Percentiles rank a stretch among this genome's conserved stretches.
Conservation (phyloP, 2,113 vertebrate species). For the Grus americana region DNA sequence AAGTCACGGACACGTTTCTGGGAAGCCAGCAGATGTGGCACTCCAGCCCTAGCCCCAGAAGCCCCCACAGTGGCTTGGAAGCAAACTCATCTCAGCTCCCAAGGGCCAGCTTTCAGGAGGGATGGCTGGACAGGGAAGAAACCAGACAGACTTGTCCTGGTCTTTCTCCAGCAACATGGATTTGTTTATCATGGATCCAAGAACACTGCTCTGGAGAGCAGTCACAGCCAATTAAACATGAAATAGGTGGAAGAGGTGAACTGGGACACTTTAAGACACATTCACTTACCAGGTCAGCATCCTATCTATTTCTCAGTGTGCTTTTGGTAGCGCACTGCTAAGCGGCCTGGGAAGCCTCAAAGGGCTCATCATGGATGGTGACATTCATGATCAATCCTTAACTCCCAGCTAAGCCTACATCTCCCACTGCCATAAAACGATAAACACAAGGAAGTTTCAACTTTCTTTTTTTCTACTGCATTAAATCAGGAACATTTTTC, state of each 20-base stretch:
- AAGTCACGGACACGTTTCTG: rapidly evolving
- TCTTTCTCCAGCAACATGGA: neutral
- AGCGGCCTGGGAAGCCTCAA: neutral
- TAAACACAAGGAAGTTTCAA: neutral
- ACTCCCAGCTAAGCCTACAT: neutral
- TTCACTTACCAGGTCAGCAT: neutral
- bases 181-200: neutral
- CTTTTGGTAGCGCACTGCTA: neutral
- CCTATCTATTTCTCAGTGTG: neutral
- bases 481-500: constrained; percentile 47
- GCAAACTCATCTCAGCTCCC: neutral
- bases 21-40: rapidly evolving
- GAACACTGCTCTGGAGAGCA: neutral
- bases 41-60: neutral
- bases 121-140: neutral
- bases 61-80: rapidly evolving
- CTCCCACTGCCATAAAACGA: neutral
- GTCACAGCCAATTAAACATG: neutral
- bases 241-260: neutral
- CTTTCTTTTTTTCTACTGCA: neutral
- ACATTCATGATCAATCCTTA: neutral
- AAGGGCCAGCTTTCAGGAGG: neutral
- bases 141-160: neutral
- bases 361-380: rapidly evolving
- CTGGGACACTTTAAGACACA: neutral